phyloP scores from a whole-genome alignment of 64 coral and sea anemone genomes.

The Montipora efflorescens region DNA sequence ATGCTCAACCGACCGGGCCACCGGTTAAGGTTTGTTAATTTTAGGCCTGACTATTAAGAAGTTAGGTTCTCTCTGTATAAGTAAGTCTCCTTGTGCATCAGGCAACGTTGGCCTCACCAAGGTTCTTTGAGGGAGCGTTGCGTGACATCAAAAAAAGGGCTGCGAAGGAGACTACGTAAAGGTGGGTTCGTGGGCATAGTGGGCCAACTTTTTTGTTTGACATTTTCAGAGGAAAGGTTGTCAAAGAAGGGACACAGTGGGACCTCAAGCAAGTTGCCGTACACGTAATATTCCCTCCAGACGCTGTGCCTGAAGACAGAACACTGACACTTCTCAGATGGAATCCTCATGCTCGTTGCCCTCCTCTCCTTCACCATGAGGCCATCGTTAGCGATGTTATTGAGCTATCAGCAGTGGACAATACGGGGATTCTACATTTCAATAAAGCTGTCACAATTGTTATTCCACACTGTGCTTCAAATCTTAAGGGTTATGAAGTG shows the following conservation, averaged over 20 bases:
- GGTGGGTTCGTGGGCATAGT: too few species aligned
- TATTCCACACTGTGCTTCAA: background rate
- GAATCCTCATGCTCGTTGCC: background rate
- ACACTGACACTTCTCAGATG: background rate
- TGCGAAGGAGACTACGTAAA: too few species aligned
- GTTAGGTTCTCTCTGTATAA: too few species aligned
- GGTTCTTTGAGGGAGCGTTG: too few species aligned
- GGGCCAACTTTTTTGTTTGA: background rate
- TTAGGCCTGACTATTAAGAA: too few species aligned
- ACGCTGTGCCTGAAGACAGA: background rate
- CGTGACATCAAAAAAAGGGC: too few species aligned
- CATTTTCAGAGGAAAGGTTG: background rate
- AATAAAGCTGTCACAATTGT: background rate
- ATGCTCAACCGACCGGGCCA: too few species aligned
- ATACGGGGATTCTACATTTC: background rate
- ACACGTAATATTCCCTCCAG: background rate
- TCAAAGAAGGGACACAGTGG: background rate
- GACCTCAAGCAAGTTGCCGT: background rate
- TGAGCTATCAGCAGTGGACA: background rate
- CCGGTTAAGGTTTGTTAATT: too few species aligned
- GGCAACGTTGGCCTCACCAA: too few species aligned
- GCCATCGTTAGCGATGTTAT: background rate
- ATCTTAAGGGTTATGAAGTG: constrained; percentile 15
- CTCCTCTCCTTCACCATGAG: constrained; percentile 1
- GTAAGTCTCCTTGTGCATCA: too few species aligned